Percentiles rank a stretch among this genome's conserved stretches.
Evolutionary conservation across 1,140 invertebrate genomes (phyloP).

Genomic region (Theocolax elegans): DNA sequence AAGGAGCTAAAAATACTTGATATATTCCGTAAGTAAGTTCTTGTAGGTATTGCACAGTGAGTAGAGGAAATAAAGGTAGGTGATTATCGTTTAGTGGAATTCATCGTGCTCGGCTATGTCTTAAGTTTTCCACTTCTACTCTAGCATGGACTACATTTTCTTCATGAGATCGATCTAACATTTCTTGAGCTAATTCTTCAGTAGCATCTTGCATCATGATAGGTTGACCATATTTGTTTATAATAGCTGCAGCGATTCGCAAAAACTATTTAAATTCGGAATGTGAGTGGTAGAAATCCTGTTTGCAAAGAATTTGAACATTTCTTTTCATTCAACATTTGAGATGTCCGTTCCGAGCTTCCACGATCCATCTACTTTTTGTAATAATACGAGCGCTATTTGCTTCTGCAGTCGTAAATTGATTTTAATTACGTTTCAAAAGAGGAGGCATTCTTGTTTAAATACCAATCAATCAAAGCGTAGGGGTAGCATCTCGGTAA

Average conservation of each 20-base stretch:
- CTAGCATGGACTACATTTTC: constrained; percentile 30
- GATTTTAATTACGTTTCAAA: constrained; percentile 12
- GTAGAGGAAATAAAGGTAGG: not conserved
- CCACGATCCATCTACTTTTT: constrained; percentile 39
- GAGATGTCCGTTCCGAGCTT: constrained; percentile 36
- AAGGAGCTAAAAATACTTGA: constrained; percentile 27
- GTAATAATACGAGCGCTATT: constrained; percentile 27
- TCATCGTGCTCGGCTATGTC: constrained; percentile 1
- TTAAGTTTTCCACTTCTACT: constrained; percentile 23
- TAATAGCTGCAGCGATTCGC: constrained; percentile 37
- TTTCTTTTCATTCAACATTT: no score
- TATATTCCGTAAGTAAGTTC: constrained; percentile 20
- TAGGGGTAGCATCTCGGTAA: no score
- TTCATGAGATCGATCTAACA: constrained; percentile 7
- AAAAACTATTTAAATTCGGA: constrained; percentile 16
- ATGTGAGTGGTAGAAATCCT: constrained; percentile 4
- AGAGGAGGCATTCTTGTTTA: no score
- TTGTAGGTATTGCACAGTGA: no score
- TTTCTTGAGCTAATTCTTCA: constrained; percentile 6
- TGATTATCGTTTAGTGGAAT: not conserved
- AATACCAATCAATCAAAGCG: no score
- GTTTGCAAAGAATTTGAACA: constrained; percentile 27
- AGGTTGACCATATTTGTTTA: constrained; percentile 22
- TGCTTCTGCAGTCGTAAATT: constrained; percentile 27
- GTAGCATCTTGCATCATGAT: constrained; percentile 18